Evolutionary conservation across 2,113 vertebrate species (phyloP), one percentile per base, ranked within the genome.

Genomic region (Pseudolaguvia tuberculata): DNA sequence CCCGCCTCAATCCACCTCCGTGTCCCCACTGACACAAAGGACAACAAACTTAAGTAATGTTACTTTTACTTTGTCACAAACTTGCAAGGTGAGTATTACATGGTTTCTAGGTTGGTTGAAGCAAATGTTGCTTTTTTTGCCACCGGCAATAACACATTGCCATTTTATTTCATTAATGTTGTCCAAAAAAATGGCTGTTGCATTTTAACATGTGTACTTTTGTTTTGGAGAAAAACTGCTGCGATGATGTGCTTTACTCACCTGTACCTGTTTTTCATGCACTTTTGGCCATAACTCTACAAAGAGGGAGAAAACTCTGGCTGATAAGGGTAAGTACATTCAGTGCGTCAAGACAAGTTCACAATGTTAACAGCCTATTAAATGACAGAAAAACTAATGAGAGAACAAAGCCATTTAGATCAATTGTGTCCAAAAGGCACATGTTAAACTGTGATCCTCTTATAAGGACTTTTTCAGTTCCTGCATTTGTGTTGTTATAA

Each of bases 301-400:
- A 82, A 89, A 92, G 91, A 92, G 86, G 83, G 90, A 90, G 86
- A 83, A 88, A 56, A 35, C 17, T 72, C 56, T 85, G 65, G 79
- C 87, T 75, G 77, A 86, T 78, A 51, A 61, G 35, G 90, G 91
- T 92, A 92, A 92, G 91, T 91, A 69, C 29, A 70, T 9, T 39
- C 65, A 14, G 39, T 65, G 55, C 59, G 71, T 74, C 39, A 29
- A 74, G 31, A 62, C 29, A 42, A 52, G 31, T 70, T 75, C 42
- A 21, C 20, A 51, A 56, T 39, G 42, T 25, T 70, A 76, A 31
- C 39, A 27, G 29, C 7, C 74, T 70, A 10, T 9, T 51, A 29
- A 25, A 11, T 21, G 50, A n/a, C 48, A 39, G 21, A 47, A 47
- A 45, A 67, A 5, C 45, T 66, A 66, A 1, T 3, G 8, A 15